Evolutionary conservation across 2,113 vertebrate species (phyloP).

Genomic region (Penelope pileata): DNA sequence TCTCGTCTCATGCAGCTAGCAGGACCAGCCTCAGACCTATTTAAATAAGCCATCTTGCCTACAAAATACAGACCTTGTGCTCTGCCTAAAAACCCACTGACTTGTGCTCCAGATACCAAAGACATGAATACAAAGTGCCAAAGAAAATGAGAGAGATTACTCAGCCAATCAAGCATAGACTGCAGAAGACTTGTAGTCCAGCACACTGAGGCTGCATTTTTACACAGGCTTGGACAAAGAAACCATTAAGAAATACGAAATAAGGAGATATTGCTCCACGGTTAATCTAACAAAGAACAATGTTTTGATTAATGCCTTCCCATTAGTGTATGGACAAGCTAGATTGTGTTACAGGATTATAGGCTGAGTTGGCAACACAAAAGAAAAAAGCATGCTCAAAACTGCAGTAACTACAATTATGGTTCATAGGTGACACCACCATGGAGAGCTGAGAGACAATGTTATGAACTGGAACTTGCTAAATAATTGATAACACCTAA

Average conservation of each 20-base stretch:
- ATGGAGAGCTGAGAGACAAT: not conserved
- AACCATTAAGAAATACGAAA: slow-evolving; percentile 30
- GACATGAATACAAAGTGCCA: not conserved
- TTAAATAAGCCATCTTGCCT: not conserved
- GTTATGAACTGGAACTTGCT: not conserved
- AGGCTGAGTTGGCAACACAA: not conserved
- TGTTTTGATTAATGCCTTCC: slow-evolving; percentile 53
- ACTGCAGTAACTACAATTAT: not conserved
- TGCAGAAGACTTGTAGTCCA: not conserved
- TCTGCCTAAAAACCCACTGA: not conserved
- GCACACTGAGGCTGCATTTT: not conserved
- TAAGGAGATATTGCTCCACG: slow-evolving; percentile 21
- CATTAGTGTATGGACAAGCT: slow-evolving; percentile 13
- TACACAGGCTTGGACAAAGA: slow-evolving; percentile 17
- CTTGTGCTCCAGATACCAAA: not conserved
- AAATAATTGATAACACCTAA: not conserved
- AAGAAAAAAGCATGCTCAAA: not conserved
- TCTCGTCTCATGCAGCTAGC: not conserved
- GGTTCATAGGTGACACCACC: not conserved
- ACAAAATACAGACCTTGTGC: not conserved
- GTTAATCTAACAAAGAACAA: not conserved
- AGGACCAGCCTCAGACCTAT: not conserved
- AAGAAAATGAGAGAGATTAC: slow-evolving; percentile 33
- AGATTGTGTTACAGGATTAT: slow-evolving; percentile 14
- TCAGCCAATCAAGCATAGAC: slow-evolving; percentile 10